A percentile compares a stretch with the other conserved stretches of the same genome.
Conservation (phyloP, 2,797 vertebrate genomes). For the Pangasius macronema region DNA sequence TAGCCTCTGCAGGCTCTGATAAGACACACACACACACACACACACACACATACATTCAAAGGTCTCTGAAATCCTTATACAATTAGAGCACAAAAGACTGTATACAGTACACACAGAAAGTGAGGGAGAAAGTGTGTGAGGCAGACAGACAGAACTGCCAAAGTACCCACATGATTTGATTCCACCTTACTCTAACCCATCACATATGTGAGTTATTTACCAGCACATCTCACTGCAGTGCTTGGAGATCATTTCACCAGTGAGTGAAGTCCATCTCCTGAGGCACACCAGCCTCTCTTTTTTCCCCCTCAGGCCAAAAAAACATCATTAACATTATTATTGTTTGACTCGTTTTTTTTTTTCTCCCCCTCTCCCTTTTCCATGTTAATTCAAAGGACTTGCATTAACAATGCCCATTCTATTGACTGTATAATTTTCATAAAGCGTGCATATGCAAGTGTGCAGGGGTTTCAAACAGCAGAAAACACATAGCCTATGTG, state of each 20-base stretch:
- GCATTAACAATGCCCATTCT: constrained; percentile 77
- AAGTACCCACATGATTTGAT: constrained; percentile 43
- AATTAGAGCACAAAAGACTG: not conserved
- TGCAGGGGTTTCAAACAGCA: constrained; percentile 62
- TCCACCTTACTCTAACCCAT: constrained; percentile 41
- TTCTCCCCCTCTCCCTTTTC: constrained; percentile 33
- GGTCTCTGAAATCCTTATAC: not conserved
- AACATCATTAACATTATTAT: constrained; percentile 78
- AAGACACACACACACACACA: constrained; percentile 6
- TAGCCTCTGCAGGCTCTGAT: not conserved
- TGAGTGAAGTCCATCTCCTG: constrained; percentile 67
- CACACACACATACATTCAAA: constrained; percentile 7
- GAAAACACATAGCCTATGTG: constrained; percentile 75
- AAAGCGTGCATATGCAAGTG: constrained; percentile 77
- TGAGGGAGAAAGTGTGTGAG: constrained; percentile 8
- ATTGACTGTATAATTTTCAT: constrained; percentile 80
- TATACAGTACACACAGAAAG: not conserved
- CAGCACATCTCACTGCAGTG: constrained; percentile 65
- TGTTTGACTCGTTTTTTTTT: constrained; percentile 68
- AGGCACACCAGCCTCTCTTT: constrained; percentile 65
- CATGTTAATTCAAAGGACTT: constrained; percentile 74
- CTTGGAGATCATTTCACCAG: constrained; percentile 61
- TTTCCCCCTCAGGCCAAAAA: constrained; percentile 70
- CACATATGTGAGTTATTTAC: constrained; percentile 62
- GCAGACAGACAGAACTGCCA: constrained; percentile 16